Evolutionary conservation across 2,888 invertebrate genomes (phyloP), one percentile per base, ranked within the genome.

Genomic region (Trachelus iudaicus): DNA sequence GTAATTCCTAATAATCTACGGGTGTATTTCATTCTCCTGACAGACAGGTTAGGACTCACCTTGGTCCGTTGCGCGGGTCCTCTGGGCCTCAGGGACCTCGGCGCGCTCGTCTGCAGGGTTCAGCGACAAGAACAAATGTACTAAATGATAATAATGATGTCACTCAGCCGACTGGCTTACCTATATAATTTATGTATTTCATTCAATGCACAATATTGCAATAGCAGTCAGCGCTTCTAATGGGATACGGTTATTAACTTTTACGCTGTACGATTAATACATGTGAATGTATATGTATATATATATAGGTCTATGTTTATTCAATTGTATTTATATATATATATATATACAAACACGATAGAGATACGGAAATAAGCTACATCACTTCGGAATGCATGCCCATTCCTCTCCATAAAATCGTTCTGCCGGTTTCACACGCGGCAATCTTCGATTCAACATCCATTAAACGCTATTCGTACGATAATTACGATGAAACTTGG

Each of bases 81-180:
- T 87, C 90, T 91, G 87, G 87, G 88, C 89, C 85, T 87, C 87
- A 84, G 87, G 87, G 86, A 89, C 86, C 85, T 87, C 88, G 83
- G 87, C 81, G 83, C 86, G 86, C 83, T 88, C 87, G 83, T 89
- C 93, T 91, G 94, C 95, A 95, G 95, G 94, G 93, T 95, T 95
- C 94, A 96, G 95, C 94, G 94, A 95, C 94, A 94, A 93, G 93
- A 95, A 94, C 93, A 94, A 93, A 93, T 93, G 94, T 93, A 94
- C 94, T 94, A 93, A 93, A 94, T 94, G 92, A 92, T 91, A 91
- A 89, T 89, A 90, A 90, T 89, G 88, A 89, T 85, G 85, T 89
- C 89, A 89, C 87, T 87, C 88, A 88, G 87, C 88, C 86, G 85
- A 88, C 85, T 84, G 87, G 84, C 85, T 84, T 81, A 78, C 78